Conservation (phyloP, 1,140 invertebrate genomes). For the Drosophila pseudoananassae region DNA sequence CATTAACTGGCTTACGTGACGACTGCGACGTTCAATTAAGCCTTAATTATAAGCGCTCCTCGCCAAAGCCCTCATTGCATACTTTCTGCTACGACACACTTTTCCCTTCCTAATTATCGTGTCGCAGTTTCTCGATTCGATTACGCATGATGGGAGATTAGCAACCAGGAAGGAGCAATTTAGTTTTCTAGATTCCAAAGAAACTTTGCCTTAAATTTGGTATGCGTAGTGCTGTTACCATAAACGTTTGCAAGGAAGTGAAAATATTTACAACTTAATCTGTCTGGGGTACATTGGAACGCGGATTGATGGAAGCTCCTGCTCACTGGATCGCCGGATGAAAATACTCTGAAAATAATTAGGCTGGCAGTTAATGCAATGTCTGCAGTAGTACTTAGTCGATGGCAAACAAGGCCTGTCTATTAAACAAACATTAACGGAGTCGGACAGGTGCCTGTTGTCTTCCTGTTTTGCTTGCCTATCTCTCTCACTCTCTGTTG, state of each 20-base stretch:
- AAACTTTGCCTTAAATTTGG: neutral
- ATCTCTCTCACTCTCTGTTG: neutral
- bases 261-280: neutral
- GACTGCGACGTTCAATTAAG: constrained; percentile 66
- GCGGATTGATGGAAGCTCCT: neutral
- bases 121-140: constrained; percentile 12
- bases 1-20: constrained; percentile 74
- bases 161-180: neutral
- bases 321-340: neutral
- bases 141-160: constrained; percentile 26
- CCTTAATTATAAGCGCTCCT: constrained; percentile 66
- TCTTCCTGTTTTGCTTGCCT: neutral
- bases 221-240: neutral
- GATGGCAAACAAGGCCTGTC: constrained; percentile 21
- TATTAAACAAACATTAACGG: constrained; percentile 63
- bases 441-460: constrained; percentile 9
- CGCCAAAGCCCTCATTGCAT: constrained; percentile 24
- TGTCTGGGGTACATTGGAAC: neutral
- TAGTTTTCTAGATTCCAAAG: neutral
- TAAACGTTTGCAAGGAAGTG: neutral
- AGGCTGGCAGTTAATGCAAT: constrained; percentile 25
- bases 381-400: neutral
- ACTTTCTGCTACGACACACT: constrained; percentile 58
- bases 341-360: constrained; percentile 28
- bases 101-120: constrained; percentile 61